These are phyloP conservation scores for Stomorhina lunata DNA, from an alignment of 2,888 invertebrate genomes.

Conservation along the genomic window DNA sequence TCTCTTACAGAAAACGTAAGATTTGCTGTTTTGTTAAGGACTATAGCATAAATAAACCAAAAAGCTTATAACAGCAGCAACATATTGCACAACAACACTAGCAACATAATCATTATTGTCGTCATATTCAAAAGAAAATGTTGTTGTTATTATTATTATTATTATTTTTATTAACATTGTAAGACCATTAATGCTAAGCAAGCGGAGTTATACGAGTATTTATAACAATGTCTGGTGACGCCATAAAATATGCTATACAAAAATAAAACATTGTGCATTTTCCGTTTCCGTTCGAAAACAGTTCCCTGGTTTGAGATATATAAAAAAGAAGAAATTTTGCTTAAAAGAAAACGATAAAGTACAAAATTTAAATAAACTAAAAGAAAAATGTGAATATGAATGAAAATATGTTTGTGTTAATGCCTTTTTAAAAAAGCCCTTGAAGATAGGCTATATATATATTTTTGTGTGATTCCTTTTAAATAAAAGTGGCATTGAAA, in stretches of 20 bases:
- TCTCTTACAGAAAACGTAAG: constrained; percentile 11
- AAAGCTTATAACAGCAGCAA: constrained; percentile 29
- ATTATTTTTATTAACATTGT: background rate
- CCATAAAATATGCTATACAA: constrained; percentile 57
- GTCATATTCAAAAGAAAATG: constrained; percentile 2
- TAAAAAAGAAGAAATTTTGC: background rate
- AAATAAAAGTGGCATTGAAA: constrained; percentile 57
- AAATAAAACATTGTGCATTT: constrained; percentile 60
- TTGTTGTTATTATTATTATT: constrained; percentile 36
- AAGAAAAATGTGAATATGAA: constrained; percentile 1
- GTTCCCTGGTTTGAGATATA: constrained; percentile 40
- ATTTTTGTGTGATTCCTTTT: constrained; percentile 9
- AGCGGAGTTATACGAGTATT: constrained; percentile 32
- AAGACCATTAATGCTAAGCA: constrained; percentile 51
- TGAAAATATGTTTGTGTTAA: constrained; percentile 4
- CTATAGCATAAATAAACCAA: constrained; percentile 43
- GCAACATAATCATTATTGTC: constrained; percentile 57
- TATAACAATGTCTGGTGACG: constrained; percentile 58
- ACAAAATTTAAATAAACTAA: constrained; percentile 52
- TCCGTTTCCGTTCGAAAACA: constrained; percentile 60
- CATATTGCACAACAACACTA: constrained; percentile 32
- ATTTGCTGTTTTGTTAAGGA: constrained; percentile 5
- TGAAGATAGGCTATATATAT: background rate
- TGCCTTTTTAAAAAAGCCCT: background rate
- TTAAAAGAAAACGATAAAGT: constrained; percentile 6